Base-by-base conservation (phyloP, 2,888 invertebrate species). In the Alitta virens region DNA sequence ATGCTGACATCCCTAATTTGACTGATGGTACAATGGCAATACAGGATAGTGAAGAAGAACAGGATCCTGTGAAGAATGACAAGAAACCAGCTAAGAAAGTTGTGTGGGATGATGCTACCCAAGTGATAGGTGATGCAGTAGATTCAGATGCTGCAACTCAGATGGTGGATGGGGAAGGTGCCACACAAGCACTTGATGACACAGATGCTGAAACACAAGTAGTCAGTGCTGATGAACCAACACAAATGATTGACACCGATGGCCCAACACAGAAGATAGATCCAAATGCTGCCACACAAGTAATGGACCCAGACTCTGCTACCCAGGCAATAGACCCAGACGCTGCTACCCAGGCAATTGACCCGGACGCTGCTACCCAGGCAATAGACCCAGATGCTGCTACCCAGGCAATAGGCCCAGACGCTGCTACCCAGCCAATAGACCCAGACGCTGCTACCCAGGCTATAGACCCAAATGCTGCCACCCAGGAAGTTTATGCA, bases 101-200 rank as follows among this genome's bases (percentile, higher is more conserved):
- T 33, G 5, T 33, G 12, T 33, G 33, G 33, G 33, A 33, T 12
- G 33, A 33, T 33, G 33, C 33, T 33, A 46, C 46, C 3, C 46
- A 46, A n/a, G n/a, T 46, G 46, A 46, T 46, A 9, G 12, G 12
- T 50, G 52, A 14, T n/a, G 50, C 16, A 5, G 24, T 24, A 7
- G 56, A 42, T 23, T 18, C 43, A 18, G 51, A 51, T 51, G 38
- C 33, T 7, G 38, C 59, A 9, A 59, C 59, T n/a, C 59, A 59
- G 52, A 51, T 59, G 40, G 38, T 51, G 7, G 38, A n/a, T 18
- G 52, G 38, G 54, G 33, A 5, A 16, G 33, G 7, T 26, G 12
- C 27, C 5, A 24, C 58, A n/a, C 58, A 49, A 25, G 49, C 9
- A 3, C 38, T 58, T n/a, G 50, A 38, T 50, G 33, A 25, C 7